Conservation (phyloP, 2,797 vertebrate species). For the Phyllotis vaccarum region DNA sequence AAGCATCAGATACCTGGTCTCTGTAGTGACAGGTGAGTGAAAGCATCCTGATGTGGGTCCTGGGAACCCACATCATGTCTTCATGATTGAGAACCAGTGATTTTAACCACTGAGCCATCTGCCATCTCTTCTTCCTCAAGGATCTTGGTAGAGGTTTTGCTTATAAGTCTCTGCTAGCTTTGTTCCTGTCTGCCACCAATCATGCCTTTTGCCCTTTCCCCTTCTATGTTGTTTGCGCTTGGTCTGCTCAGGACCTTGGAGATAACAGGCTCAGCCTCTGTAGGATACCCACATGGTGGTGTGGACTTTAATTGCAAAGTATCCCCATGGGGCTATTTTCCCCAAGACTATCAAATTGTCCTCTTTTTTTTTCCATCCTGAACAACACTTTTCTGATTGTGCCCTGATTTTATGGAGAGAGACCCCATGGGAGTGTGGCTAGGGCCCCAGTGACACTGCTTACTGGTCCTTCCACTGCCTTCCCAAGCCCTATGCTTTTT, state of each 20-base stretch:
- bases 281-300: fast-evolving
- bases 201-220: neutral
- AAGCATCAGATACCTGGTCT: neutral
- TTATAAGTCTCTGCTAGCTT: neutral
- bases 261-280: neutral
- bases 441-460: neutral
- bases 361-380: neutral
- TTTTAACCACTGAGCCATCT: neutral
- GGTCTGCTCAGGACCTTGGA: neutral
- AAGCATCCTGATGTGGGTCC: neutral
- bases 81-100: neutral
- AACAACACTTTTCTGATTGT: neutral
- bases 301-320: neutral
- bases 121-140: neutral
- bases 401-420: neutral
- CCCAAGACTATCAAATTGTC: neutral
- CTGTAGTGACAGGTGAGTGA: neutral
- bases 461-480: neutral
- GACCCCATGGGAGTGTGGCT: neutral
- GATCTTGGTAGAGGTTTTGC: neutral
- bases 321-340: neutral
- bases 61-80: neutral
- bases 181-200: neutral
- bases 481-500: neutral
- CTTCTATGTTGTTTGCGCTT: neutral